Conservation (phyloP, 2,113 vertebrate genomes). For the Puma concolor region DNA sequence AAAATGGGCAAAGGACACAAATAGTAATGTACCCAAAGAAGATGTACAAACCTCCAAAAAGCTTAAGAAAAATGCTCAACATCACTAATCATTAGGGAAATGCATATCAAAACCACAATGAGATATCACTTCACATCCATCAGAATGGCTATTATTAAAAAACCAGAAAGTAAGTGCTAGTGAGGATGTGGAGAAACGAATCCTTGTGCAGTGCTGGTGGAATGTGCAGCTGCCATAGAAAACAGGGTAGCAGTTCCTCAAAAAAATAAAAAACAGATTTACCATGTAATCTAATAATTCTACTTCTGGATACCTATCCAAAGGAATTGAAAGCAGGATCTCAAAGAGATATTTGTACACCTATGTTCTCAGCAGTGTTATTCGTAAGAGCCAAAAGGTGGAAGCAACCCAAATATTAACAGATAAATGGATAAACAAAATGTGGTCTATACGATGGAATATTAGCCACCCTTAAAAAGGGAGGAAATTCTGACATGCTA, state of each 20-base stretch:
- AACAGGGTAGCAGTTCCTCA: background rate
- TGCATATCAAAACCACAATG: background rate
- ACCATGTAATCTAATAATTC: background rate
- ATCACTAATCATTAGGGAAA: background rate
- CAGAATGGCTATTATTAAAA: background rate
- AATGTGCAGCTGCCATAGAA: background rate
- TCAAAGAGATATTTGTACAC: background rate
- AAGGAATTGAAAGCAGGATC: background rate
- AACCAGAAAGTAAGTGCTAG: background rate
- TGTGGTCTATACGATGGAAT: background rate
- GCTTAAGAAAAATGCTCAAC: background rate
- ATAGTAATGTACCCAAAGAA: background rate
- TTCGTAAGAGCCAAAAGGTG: background rate
- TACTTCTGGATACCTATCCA: background rate
- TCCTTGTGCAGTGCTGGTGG: background rate
- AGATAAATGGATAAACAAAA: constrained; percentile 33
- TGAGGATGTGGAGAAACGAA: background rate
- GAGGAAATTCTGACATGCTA: background rate
- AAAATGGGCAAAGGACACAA: background rate
- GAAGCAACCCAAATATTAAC: background rate
- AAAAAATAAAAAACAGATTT: background rate
- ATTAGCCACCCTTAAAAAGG: background rate
- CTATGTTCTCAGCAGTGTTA: background rate
- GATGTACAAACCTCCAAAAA: background rate
- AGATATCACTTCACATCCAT: background rate